Base-by-base conservation (phyloP, 2,797 vertebrate genomes). In the Coregonus ussuriensis region DNA sequence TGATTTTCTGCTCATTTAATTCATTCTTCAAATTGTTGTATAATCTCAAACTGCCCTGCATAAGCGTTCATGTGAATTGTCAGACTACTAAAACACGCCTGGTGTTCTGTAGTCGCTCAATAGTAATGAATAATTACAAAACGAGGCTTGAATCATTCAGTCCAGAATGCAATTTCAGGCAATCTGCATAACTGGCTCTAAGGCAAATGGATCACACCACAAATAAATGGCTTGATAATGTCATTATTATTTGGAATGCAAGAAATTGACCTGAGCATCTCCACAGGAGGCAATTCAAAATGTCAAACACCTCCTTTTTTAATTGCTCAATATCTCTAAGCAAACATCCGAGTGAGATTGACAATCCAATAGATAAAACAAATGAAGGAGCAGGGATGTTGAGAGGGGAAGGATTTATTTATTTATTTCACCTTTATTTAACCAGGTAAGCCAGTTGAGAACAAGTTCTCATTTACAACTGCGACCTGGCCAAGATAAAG, bases 191-290 rank as follows among this genome's bases (percentile, higher is more conserved):
- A 92, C 91, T 79, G 84, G 86, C 88, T 81, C 56, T 67, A 79
- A 83, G 88, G 85, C 88, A 83, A 87, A 74, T 82, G 85, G 88
- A 91, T 92, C 84, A 85, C 86, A 83, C 74, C 81, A 83, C 89
- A 90, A 92, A 92, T 91, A 91, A 92, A 92, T 84, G 87, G 73
- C 87, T 83, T 89, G 87, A 91, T 91, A 90, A 92, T 90, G 86
- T 89, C 89, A 88, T 90, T 88, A 92, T 91, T 84, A 80, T 91
- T 88, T 83, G 79, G 81, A 88, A 84, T 74, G 85, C 82, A 85
- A 83, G 88, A 90, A 89, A 92, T 91, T 93, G 91, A 93, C 93
- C 88, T 80, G 87, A 84, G 86, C 81, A 63, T 74, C 74, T 54
- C 75, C n/a, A 80, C 70, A 77, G n/a, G 81, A 81, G 80, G 85